phyloP scores from a whole-genome alignment of 2,113 vertebrate genomes.

The Callopanchax toddi region DNA sequence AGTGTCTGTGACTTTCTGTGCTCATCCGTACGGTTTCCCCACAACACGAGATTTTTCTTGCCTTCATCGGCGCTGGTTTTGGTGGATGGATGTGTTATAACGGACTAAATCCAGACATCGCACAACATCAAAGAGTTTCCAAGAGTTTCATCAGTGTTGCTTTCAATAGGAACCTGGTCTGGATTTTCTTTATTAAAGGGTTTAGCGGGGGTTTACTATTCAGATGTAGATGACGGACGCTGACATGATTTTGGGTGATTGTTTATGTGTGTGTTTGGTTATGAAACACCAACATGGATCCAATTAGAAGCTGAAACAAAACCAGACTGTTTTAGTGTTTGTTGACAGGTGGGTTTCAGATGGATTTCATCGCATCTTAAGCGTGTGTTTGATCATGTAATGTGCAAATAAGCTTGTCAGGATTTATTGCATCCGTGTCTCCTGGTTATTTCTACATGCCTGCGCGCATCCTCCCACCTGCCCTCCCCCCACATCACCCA shows the following conservation, averaged over 20 bases:
- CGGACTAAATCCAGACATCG: slow-evolving; percentile 8
- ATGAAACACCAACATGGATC: slow-evolving; percentile 24
- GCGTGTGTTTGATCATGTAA: background rate
- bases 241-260: background rate
- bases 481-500: slow-evolving; percentile 17
- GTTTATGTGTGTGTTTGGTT: slow-evolving; percentile 7
- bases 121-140: slow-evolving; percentile 45
- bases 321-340: slow-evolving; percentile 39
- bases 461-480: slow-evolving; percentile 51
- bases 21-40: background rate
- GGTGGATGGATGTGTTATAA: slow-evolving; percentile 33
- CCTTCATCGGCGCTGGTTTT: slow-evolving; percentile 27
- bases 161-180: slow-evolving; percentile 46
- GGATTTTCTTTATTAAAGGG: slow-evolving; percentile 24
- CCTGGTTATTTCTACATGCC: too few species aligned
- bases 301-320: slow-evolving; percentile 37
- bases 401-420: slow-evolving; percentile 39
- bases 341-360: slow-evolving; percentile 48
- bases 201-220: slow-evolving; percentile 21
- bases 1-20: slow-evolving; percentile 15
- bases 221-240: background rate
- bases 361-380: background rate
- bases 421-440: slow-evolving; percentile 20
- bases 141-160: slow-evolving; percentile 51
- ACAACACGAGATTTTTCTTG: slow-evolving; percentile 5